Evolutionary conservation across 2,113 vertebrate species (phyloP), one percentile per base, ranked within the genome.

Genomic region (Trematocara macrostoma): DNA sequence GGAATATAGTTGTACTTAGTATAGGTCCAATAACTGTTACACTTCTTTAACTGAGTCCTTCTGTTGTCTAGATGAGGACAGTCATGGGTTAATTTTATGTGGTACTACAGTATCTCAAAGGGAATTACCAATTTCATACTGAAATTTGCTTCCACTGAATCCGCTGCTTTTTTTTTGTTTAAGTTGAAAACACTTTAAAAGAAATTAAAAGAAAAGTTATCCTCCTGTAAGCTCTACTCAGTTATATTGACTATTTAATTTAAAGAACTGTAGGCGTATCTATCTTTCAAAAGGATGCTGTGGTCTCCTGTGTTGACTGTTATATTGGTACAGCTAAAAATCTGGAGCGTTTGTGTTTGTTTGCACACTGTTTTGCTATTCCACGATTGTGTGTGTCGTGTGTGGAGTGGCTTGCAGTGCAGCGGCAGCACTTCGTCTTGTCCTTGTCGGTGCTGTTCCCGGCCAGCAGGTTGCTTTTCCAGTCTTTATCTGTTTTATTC

Each of bases 361-460:
- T 88, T 92, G 45, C 53, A 69, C 90, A 82, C 79, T 84, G 82
- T 86, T 84, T 23, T 53, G 83, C 57, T 55, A 49, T 78, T 87
- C 88, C 67, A 12, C 80, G 29, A 9, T 38, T 26, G 38, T 78
- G 88, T 81, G 86, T 83, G 78, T 49, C 64, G 52, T 59, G 84
- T 86, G 69, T 79, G 59, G 78, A 90, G 89, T 79, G 12, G 59
- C 86, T 61, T 45, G 76, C 82, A 14, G 23, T 83, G 47, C 79
- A 79, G 71, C n/a, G 23, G 78, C 79, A 88, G 49, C 53, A 45
- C 53, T 83, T 78, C 9, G 31, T 81, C 88, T 92, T 64, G 90
- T 94, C 88, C 89, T 94, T 92, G 93, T 85, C 83, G 16, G 12
- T 26, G 78, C 82, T 93, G 89, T 92, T 94, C 90, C 80, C 55